A percentile compares a stretch with the other conserved stretches of the same genome.
phyloP scores from a whole-genome alignment of 2,888 invertebrate genomes.

The Nymphalis polychloros region DNA sequence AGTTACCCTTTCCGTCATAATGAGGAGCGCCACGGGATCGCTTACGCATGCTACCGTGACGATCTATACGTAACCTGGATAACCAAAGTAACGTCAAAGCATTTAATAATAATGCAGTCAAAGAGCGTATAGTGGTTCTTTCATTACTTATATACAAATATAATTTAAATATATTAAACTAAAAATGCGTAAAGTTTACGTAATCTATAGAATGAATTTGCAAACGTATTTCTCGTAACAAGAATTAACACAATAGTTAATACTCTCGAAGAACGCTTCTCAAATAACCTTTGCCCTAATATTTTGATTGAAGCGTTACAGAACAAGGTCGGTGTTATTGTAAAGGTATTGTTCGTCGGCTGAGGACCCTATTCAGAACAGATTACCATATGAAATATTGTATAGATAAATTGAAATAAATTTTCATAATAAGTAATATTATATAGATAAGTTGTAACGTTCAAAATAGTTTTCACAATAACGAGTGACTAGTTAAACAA shows the following conservation, averaged over 20 bases:
- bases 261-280: slow-evolving; percentile 38
- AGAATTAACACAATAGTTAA: slow-evolving; percentile 17
- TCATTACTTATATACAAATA: too few relatives aligned
- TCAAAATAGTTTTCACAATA: too few relatives aligned
- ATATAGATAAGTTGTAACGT: not conserved
- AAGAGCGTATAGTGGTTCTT: too few relatives aligned
- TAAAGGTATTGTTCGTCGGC: slow-evolving; percentile 53
- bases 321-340: slow-evolving; percentile 66
- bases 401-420: slow-evolving; percentile 16
- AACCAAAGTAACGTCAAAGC: too few relatives aligned
- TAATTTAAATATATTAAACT: too few relatives aligned
- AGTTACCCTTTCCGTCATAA: too few relatives aligned
- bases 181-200: not conserved
- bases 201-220: not conserved
- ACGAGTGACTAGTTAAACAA: too few relatives aligned
- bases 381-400: slow-evolving; percentile 16
- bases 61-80: too few relatives aligned
- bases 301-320: slow-evolving; percentile 71
- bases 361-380: slow-evolving; percentile 28
- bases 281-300: slow-evolving; percentile 73
- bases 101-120: too few relatives aligned
- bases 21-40: too few relatives aligned
- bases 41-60: too few relatives aligned
- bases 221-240: not conserved
- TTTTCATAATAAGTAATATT: slow-evolving; percentile 18